phyloP scores from a whole-genome alignment of 2,888 invertebrate species.

The Lordiphosa fenestrarum region DNA sequence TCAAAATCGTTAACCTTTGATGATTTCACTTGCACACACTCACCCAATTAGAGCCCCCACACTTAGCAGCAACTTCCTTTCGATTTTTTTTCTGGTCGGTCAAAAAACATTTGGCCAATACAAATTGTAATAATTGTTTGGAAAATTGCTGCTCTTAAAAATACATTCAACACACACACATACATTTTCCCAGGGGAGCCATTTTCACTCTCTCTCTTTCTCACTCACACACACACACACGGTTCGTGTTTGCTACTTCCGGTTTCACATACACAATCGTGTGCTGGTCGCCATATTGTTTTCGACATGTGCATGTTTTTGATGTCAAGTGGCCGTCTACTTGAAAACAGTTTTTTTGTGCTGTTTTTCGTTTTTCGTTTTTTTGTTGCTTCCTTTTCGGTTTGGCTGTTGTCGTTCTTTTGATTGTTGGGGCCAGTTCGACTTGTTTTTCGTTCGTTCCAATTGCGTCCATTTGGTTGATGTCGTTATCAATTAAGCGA shows the following conservation, averaged over 20 bases:
- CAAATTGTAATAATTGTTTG: constrained; percentile 68
- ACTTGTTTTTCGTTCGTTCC: constrained; percentile 28
- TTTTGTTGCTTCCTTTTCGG: constrained; percentile 20
- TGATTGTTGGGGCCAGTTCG: constrained; percentile 12
- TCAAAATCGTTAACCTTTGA: too few species aligned
- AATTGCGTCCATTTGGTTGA: constrained; percentile 61
- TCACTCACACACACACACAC: not conserved
- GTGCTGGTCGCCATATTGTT: constrained; percentile 58
- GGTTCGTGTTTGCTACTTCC: constrained; percentile 38
- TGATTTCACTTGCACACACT: not conserved
- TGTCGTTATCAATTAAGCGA: constrained; percentile 70
- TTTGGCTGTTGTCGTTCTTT: constrained; percentile 8
- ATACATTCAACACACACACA: constrained; percentile 41
- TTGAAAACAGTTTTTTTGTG: constrained; percentile 40
- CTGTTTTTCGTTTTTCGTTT: constrained; percentile 17
- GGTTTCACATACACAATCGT: constrained; percentile 16
- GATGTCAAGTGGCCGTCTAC: constrained; percentile 39
- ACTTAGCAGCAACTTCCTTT: constrained; percentile 7
- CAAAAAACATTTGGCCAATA: constrained; percentile 37
- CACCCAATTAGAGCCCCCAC: constrained; percentile 4
- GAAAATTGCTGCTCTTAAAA: constrained; percentile 67
- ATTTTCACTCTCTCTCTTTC: constrained; percentile 29
- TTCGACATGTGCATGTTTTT: constrained; percentile 61
- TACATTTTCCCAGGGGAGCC: constrained; percentile 36
- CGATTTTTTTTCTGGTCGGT: constrained; percentile 13